Percentiles rank a stretch among this genome's conserved stretches.
Conservation (phyloP, 53 echinoderm and acorn worm genomes). For the Antedon mediterranea region DNA sequence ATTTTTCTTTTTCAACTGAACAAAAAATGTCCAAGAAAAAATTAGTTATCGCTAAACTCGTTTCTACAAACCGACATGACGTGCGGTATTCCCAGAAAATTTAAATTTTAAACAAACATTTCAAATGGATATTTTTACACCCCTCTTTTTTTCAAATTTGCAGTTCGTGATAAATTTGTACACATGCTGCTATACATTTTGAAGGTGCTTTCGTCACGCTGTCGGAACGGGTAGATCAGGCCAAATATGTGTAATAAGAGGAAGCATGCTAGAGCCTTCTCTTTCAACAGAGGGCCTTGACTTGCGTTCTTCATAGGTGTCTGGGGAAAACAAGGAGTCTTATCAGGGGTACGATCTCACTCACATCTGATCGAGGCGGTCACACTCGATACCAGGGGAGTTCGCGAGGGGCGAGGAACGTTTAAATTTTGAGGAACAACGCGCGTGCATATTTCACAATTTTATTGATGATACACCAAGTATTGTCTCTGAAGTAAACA, state of each 20-base stretch:
- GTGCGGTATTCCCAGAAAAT: too few relatives aligned
- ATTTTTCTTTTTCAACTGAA: too few relatives aligned
- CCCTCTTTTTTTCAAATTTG: neutral
- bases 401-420: neutral
- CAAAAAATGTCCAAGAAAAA: too few relatives aligned
- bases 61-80: too few relatives aligned
- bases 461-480: neutral
- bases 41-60: too few relatives aligned
- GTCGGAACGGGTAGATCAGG: neutral
- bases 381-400: neutral
- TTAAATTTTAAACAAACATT: too few relatives aligned
- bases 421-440: neutral
- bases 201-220: neutral
- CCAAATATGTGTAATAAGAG: neutral
- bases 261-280: neutral
- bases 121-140: neutral
- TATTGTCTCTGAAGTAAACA: neutral
- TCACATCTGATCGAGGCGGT: neutral
- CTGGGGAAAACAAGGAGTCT: neutral
- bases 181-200: neutral
- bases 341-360: neutral
- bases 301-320: neutral
- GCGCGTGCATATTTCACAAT: neutral
- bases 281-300: constrained; percentile 1
- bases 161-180: neutral